These are phyloP conservation scores for Rhorus exstirpatorius DNA, from an alignment of 2,888 invertebrate genomes.

Conservation along the genomic window DNA sequence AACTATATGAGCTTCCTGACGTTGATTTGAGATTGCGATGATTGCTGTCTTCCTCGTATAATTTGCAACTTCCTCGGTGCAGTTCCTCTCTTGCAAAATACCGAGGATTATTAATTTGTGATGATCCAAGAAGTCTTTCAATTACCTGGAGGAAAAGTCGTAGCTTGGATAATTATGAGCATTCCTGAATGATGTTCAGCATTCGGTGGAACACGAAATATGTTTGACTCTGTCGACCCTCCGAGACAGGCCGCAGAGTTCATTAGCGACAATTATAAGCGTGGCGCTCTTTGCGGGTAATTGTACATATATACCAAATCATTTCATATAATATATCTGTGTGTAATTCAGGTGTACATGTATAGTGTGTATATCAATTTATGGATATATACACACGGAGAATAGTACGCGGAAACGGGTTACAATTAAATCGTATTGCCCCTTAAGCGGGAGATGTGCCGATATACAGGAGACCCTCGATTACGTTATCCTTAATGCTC, in stretches of 20 bases:
- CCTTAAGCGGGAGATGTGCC: constrained; percentile 73
- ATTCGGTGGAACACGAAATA: constrained; percentile 69
- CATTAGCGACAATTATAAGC: constrained; percentile 79
- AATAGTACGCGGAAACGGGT: constrained; percentile 74
- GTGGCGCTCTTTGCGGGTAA: constrained; percentile 75
- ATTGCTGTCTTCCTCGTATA: constrained; percentile 5
- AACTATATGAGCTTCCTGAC: constrained; percentile 52
- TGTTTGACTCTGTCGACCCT: constrained; percentile 68
- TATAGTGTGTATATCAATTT: background rate
- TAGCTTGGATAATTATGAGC: constrained; percentile 37
- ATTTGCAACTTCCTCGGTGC: constrained; percentile 36
- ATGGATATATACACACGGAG: constrained; percentile 16
- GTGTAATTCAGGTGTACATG: no score
- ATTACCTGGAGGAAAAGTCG: constrained; percentile 35
- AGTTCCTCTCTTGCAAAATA: constrained; percentile 30
- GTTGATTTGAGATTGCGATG: constrained; percentile 15
- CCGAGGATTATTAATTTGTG: constrained; percentile 37
- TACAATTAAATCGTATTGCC: constrained; percentile 79
- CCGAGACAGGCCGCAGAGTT: constrained; percentile 68
- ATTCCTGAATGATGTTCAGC: constrained; percentile 49
- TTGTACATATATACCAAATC: constrained; percentile 73
- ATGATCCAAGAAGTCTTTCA: constrained; percentile 44
- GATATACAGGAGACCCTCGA: constrained; percentile 69
- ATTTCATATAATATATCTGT: constrained; percentile 27
- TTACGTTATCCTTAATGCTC: constrained; percentile 71